Base-by-base conservation (phyloP, 2,113 vertebrate genomes). In the Scopus umbretta region DNA sequence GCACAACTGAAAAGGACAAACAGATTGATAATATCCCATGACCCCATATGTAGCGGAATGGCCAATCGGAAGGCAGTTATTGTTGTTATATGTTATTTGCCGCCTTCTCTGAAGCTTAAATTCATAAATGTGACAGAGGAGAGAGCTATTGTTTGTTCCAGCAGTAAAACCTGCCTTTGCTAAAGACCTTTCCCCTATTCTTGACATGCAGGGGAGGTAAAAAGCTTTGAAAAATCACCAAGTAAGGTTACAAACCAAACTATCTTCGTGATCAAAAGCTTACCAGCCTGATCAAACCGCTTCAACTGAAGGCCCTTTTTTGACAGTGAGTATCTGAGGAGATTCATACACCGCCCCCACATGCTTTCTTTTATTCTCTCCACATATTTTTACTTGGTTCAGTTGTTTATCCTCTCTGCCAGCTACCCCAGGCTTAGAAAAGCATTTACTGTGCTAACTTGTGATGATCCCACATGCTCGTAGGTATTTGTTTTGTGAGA, bases 201-300 rank as follows among this genome's bases (percentile, higher is more conserved):
- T 67, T 94, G 87, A 91, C 71, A 55, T 63, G n/a, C 30, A 96
- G 55, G 45, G 49, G 53, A 96, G 43, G 30, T 83, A 92, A 92
- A 95, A 85, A 55, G 19, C 56, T 95, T 95, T 95, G 71, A 95
- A 97, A 96, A 97, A 95, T 94, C 68, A 84, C 73, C 61, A 66
- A 45, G 34, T 70, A 92, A 74, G 47, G 88, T 70, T 82, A 86
- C 91, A 95, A 91, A 10, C 7, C 36, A 81, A 90, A 61, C 65
- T 38, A 73, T 56, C 42, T 59, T 58, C 0, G 5, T 86, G 86
- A 94, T 88, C 61, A 80, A 88, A 95, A 92, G 43, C 43, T 88
- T 81, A 83, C 42, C 26, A 43, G 66, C 42, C 43, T 32, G 32
- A 92, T 40, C 74, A 83, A 81, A 92, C 40, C 16, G 6, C 94